These are phyloP conservation scores for Plectrocnemia conspersa DNA, from an alignment of 1,140 invertebrate genomes.

Conservation along the genomic window DNA sequence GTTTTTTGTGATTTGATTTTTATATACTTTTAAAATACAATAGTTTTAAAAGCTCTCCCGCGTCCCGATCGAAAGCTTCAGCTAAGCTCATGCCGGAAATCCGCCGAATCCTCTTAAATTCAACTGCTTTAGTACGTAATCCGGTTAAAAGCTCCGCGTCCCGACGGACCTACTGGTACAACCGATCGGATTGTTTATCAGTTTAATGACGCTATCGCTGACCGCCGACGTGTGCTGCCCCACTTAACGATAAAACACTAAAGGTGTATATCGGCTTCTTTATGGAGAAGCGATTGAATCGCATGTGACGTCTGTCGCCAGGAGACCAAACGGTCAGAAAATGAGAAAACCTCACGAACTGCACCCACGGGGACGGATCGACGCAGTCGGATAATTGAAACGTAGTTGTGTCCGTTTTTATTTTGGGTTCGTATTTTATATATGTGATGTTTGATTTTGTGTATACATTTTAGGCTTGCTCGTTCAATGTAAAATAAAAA, in stretches of 20 bases:
- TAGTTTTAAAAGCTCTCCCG: no score
- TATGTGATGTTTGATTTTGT: no score
- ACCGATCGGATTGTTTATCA: no score
- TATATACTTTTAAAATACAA: no score
- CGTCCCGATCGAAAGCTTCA: conserved; percentile 1
- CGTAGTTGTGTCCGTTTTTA: no score
- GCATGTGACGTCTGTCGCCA: background rate
- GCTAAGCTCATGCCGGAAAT: conserved; percentile 12
- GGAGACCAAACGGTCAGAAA: background rate
- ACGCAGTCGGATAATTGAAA: no score
- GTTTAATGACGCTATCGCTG: background rate
- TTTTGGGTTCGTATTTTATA: no score
- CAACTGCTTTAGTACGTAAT: conserved; percentile 9
- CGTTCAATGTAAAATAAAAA: no score
- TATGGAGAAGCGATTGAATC: background rate
- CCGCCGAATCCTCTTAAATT: conserved; percentile 20
- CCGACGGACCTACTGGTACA: no score
- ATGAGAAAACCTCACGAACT: conserved; percentile 4
- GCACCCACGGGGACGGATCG: background rate
- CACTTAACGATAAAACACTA: background rate
- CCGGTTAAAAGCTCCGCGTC: conserved; percentile 3
- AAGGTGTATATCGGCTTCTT: background rate
- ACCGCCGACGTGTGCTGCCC: background rate
- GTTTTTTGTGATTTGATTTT: no score
- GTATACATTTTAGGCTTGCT: no score